Evolutionary conservation across 1,140 invertebrate species (phyloP), one percentile per base, ranked within the genome.

Genomic region (Branchinecta lindahli): DNA sequence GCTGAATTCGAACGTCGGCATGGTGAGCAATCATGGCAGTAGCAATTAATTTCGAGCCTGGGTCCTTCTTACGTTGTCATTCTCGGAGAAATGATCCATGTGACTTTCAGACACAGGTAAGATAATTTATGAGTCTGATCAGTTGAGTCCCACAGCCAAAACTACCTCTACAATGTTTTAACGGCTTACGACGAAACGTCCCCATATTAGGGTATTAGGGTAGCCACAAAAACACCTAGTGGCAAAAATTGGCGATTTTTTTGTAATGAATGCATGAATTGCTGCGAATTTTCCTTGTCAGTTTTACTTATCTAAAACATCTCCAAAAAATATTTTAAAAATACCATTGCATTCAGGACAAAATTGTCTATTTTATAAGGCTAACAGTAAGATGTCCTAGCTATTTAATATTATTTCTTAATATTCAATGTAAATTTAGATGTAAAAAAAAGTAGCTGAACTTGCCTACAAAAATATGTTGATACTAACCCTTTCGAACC

Each of bases 51-150:
- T 61, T 15, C 18, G 12, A 20, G 12, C 52, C 52, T 20, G 12
- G 12, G 52, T 12, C 52, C 2, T 15, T 61, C 18, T 61, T 61
- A 12, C 52, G 52, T 6, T 12, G 52, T 20, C 52, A 61, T 61
- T 61, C 52, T 20, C 12, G 18, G 6, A 61, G 12, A 61, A 61
- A 61, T 61, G 52, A 61, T 61, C 52, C 52, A 15, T 61, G 12
- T 61, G 52, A 61, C 52, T 61, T 20, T 61, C 52, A 20, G 12
- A 61, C 52, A 61, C 52, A 61, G 52, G 52, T 61, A 20, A 61
- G 18, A 61, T 61, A 33, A 33, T 2, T 2, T 15, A 6, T 61
- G 12, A 61, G 2, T 12, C 2, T 12, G 18, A 61, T 15, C 12
- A 15, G 12, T 6, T 61, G 4, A 20, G 52, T 15, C 18, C 2